Percentiles rank a stretch among this genome's conserved stretches.
Evolutionary conservation across 1,140 invertebrate species (phyloP).

Genomic region (Sesamia nonagrioides): DNA sequence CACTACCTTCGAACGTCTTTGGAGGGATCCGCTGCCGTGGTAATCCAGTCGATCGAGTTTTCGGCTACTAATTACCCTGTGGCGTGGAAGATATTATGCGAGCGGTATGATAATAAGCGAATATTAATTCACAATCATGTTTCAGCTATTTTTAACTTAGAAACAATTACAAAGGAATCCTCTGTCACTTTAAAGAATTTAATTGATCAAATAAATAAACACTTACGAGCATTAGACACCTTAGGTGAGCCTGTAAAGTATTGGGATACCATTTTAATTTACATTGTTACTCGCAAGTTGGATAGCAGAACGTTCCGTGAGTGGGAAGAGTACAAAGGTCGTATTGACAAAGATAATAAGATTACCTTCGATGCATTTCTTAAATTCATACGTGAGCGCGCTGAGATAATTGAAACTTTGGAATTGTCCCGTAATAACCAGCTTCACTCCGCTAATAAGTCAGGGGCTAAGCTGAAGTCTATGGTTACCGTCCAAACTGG

Average conservation of each 20-base stretch:
- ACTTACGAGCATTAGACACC: conserved; percentile 15
- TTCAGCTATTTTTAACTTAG: conserved; percentile 22
- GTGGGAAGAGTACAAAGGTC: no score
- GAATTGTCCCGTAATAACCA: conserved; percentile 10
- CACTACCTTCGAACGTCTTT: no score
- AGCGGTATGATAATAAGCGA: no score
- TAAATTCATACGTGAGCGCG: conserved; percentile 6
- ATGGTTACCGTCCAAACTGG: background rate
- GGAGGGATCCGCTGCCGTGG: no score
- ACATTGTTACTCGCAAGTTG: conserved; percentile 25
- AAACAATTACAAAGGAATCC: conserved; percentile 10
- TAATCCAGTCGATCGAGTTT: no score
- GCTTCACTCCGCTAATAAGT: background rate
- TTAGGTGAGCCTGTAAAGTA: conserved; percentile 13
- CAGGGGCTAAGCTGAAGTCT: background rate
- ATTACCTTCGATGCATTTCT: no score
- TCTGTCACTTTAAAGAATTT: conserved; percentile 16
- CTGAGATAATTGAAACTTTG: conserved; percentile 35
- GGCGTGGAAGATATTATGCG: no score
- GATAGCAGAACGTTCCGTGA: conserved; percentile 33
- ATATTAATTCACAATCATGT: conserved; percentile 41
- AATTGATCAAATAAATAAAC: conserved; percentile 35
- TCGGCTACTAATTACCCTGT: no score
- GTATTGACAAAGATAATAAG: no score
- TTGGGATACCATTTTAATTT: conserved; percentile 38